Conservation (phyloP, 1,140 invertebrate genomes). For the Papilio xuthus region DNA sequence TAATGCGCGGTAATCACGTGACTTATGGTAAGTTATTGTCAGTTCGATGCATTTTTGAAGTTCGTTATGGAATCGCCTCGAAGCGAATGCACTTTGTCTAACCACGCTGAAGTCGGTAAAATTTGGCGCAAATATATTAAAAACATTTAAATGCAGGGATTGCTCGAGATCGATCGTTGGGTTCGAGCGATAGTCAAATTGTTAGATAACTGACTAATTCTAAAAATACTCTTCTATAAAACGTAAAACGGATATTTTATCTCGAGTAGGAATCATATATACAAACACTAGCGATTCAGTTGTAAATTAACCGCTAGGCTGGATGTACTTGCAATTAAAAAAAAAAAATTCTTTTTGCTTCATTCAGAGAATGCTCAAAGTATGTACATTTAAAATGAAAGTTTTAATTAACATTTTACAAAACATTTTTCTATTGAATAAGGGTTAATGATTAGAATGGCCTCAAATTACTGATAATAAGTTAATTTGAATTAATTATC, state of each 20-base stretch:
- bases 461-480: constrained; percentile 4
- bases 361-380: background rate
- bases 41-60: too few species aligned
- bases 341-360: background rate
- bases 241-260: constrained; percentile 1
- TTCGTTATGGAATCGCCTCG: too few species aligned
- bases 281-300: background rate
- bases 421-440: constrained; percentile 11
- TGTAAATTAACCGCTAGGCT: background rate
- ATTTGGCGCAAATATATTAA: background rate
- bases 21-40: too few species aligned
- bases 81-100: too few species aligned
- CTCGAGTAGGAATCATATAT: background rate
- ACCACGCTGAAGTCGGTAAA: too few species aligned
- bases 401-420: constrained; percentile 1
- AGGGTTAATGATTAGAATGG: background rate
- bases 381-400: constrained; percentile 6
- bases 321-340: background rate
- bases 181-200: background rate
- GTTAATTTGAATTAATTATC: background rate
- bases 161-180: background rate
- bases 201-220: background rate
- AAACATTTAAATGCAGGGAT: background rate
- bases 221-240: background rate
- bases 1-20: too few species aligned